A percentile compares a stretch with the other conserved stretches of the same genome.
Evolutionary conservation across 2,113 vertebrate genomes (phyloP).

Genomic region (Pteropus alecto): DNA sequence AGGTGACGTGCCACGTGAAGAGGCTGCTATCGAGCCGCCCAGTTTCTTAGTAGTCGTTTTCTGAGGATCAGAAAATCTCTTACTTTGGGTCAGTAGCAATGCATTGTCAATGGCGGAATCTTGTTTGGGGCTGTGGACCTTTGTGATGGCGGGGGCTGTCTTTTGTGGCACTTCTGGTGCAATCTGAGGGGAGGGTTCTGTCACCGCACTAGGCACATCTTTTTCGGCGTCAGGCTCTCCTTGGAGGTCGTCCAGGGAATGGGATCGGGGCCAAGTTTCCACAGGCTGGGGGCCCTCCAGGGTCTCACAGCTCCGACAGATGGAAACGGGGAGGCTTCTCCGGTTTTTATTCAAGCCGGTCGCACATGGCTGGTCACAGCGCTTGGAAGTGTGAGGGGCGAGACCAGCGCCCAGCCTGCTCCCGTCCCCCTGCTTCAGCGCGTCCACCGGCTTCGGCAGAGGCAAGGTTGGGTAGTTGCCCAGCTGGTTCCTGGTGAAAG

Average conservation of each 20-base stretch:
- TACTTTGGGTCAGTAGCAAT: slow-evolving; percentile 77
- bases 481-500: slow-evolving; percentile 84
- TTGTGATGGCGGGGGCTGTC: slow-evolving; percentile 26
- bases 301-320: slow-evolving; percentile 93
- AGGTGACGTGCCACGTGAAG: background rate
- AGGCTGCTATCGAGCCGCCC: slow-evolving; percentile 32
- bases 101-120: slow-evolving; percentile 25
- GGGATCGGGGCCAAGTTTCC: slow-evolving; percentile 90
- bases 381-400: slow-evolving; percentile 75
- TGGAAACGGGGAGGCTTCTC: slow-evolving; percentile 83
- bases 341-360: slow-evolving; percentile 83
- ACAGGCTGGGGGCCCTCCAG: slow-evolving; percentile 83
- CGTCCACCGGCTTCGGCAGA: slow-evolving; percentile 85
- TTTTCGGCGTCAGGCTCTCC: slow-evolving; percentile 78
- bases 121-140: slow-evolving; percentile 24
- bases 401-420: slow-evolving; percentile 60
- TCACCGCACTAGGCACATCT: slow-evolving; percentile 73
- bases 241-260: slow-evolving; percentile 93
- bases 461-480: slow-evolving; percentile 89
- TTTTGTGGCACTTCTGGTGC: slow-evolving; percentile 74
- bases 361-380: slow-evolving; percentile 79
- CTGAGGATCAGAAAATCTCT: slow-evolving; percentile 73
- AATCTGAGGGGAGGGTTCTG: slow-evolving; percentile 70
- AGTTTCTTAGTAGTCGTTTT: slow-evolving; percentile 71
- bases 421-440: slow-evolving; percentile 83